Evolutionary conservation across 1,140 invertebrate species (phyloP), one percentile per base, ranked within the genome.

Genomic region (Spodoptera litura): DNA sequence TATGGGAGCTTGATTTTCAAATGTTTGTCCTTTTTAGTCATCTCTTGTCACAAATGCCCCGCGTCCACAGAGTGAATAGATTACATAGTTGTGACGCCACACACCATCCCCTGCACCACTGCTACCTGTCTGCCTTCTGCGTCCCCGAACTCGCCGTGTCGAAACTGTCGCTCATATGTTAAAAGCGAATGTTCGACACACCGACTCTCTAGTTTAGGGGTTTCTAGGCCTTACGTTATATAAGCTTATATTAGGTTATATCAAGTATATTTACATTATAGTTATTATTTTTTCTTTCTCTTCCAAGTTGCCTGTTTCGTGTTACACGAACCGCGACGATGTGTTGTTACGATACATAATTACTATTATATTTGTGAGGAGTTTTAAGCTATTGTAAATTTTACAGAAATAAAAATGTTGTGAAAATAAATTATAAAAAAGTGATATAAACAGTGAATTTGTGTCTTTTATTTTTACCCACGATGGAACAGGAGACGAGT

Each of bases 341-440:
- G 70, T 75, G 86, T 89, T 93, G 89, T 92, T 92, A 81, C 89
- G 88, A 88, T 89, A 91, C 86, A 88, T 88, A 87, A 89, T 82
- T 81, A 87, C 88, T 88, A 88, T 89, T 94, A 92, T 93, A 93
- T 94, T 94, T 94, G 93, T 94, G 93, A 94, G 88, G 89, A 93
- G 91, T 94, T 92, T 94, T 93, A 94, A 94, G 93, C 91, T 93
- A 94, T 93, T 93, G 93, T 94, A 94, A 94, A 94, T 94, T 94
- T 94, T 94, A 94, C 93, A 94, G 92, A 94, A 94, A 79, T 92
- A 93, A 92, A 94, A 93, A 93, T 93, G 93, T 94, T 94, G 92
- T 93, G 92, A 94, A 94, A 94, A 93, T 92, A 93, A 94, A 93
- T 91, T 93, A 92, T 93, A 93, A 94, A 94, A 93, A 94, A 89